Base-by-base conservation (phyloP, 2,888 invertebrate species). In the Rotaria sp. region DNA sequence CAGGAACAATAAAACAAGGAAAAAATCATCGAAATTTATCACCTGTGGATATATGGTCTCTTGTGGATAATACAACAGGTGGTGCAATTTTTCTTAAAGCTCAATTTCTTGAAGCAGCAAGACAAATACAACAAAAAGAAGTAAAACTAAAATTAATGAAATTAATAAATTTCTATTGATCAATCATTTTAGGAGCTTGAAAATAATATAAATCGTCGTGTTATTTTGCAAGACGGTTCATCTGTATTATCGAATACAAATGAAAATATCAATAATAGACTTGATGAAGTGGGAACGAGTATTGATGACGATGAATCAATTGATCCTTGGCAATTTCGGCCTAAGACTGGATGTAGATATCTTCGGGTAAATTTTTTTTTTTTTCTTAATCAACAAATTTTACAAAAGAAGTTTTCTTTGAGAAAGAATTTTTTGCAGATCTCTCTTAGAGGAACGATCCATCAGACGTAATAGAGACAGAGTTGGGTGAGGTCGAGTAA, bases 311-410 rank as follows among this genome's bases (percentile, higher is more conserved):
- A 67, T 18, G 35, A 67, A 67, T 18, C 80, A 45, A n/a, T 15
- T 41, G 45, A 80, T 80, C 80, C 80, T n/a, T 80, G 80, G 80
- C 80, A 80, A 80, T 80, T 80, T 80, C 41, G 80, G 26, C 80
- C 80, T n/a, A 80, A 80, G n/a, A 3, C 80, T 26, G 80, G 80
- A 80, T 80, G 80, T 35, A 80, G 80, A 45, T 80, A 80, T 45
- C 80, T 80, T 2, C 45, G 45, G 80, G 80, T 80, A 80, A 80
- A 67, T 67, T 4, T 8, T 8, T 1, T 3, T 67, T 18, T 18
- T 35, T 15, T 2, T 24, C 11, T 55, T 55, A 55, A 24, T 55
- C 4, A 24, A 24, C 24, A 55, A 18, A 55, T 18, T 55, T 55
- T 55, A 24, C 11, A 55, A 24, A 55, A 24, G n/a, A n/a, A n/a